These are phyloP conservation scores for Pseudonaja textilis DNA, from an alignment of 2,113 vertebrate genomes.

Conservation along the genomic window DNA sequence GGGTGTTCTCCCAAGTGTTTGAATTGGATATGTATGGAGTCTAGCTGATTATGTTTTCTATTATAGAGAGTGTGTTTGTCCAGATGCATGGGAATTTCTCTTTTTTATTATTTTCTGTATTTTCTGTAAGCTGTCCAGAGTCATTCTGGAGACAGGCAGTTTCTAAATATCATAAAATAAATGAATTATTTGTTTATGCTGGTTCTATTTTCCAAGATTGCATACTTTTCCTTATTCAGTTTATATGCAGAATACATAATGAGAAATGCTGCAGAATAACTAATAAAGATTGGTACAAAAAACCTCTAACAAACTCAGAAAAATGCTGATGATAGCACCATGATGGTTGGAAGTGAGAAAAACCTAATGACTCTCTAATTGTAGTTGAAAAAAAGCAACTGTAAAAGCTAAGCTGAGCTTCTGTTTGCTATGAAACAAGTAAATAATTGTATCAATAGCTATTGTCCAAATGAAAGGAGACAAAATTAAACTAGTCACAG, in stretches of 20 bases:
- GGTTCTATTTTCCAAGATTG: background rate
- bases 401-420: background rate
- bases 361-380: background rate
- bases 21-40: background rate
- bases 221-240: background rate
- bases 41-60: background rate
- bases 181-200: background rate
- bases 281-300: background rate
- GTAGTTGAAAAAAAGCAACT: background rate
- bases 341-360: background rate
- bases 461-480: background rate
- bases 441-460: background rate
- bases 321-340: background rate
- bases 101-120: background rate
- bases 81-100: background rate
- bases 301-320: background rate
- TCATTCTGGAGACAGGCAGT: background rate
- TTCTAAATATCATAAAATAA: background rate
- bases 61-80: background rate
- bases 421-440: background rate
- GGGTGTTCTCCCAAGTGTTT: background rate
- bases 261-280: background rate
- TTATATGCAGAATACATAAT: background rate
- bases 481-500: background rate
- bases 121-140: background rate